Evolutionary conservation across 2,113 vertebrate species (phyloP), one percentile per base, ranked within the genome.

Genomic region (Plectropomus leopardus): DNA sequence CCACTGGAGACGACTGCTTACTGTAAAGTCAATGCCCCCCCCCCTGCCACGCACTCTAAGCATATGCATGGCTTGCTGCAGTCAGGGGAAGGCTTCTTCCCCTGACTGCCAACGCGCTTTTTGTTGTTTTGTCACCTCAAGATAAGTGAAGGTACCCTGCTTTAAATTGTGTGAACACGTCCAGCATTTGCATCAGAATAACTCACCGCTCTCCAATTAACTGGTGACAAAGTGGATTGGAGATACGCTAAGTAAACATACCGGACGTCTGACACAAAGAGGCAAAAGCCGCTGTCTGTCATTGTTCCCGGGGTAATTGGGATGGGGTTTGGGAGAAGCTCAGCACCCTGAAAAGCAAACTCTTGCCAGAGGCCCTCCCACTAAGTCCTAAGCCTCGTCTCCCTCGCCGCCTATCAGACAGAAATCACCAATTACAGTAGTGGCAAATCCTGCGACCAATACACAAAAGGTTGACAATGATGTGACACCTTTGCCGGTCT

Each of bases 371-470:
- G 55, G 68, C 76, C 82, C 88, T 72, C 89, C 83, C 86, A 86
- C 84, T 57, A 73, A 89, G 81, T 47, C 68, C 47, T 75, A 88
- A 88, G 77, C 83, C 87, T 80, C 0, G 8, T 66, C 78, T 81
- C 83, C 80, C 77, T 78, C 23, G 61, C 45, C 15, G 67, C 69
- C 86, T 51, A 85, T 90, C 86, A 72, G 45, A 67, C 79, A 78
- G 36, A 91, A 88, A 89, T 92, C 79, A 85, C 87, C 93, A 94
- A 93, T 94, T 94, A 94, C 92, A 84, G 88, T 91, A 90, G 86
- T 85, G 67, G 88, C 60, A 74, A 86, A 89, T 85, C 73, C 82
- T 50, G 45, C 32, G 24, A 47, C 85, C 78, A 67, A 78, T 72
- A 86, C 72, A 90, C 83, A 89, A 76, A n/a, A 66, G 66, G 57